phyloP scores from a whole-genome alignment of 2,797 vertebrate species.

The Podarcis siculus region DNA sequence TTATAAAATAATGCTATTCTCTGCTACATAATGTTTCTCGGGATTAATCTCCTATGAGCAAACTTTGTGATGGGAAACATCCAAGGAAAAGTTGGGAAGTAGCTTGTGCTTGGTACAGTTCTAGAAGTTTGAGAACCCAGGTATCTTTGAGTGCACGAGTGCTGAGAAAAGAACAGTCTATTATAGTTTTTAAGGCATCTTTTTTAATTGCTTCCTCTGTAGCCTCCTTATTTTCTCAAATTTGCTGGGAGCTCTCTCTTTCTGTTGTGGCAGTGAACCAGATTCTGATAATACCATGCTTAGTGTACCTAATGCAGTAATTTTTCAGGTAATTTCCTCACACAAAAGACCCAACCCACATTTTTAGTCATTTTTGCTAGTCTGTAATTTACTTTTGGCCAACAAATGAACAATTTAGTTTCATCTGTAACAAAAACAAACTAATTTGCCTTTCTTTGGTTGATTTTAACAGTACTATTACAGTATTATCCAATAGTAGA shows the following conservation, averaged over 20 bases:
- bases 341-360: slow-evolving; percentile 50
- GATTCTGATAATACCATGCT: slow-evolving; percentile 56
- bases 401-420: slow-evolving; percentile 62
- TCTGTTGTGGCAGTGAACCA: slow-evolving; percentile 54
- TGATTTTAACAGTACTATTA: slow-evolving; percentile 66
- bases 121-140: slow-evolving; percentile 36
- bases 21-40: background rate
- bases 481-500: slow-evolving; percentile 56
- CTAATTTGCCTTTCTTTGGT: slow-evolving; percentile 60
- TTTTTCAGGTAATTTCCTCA: slow-evolving; percentile 63
- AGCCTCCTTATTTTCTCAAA: slow-evolving; percentile 44
- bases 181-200: background rate
- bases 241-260: slow-evolving; percentile 64
- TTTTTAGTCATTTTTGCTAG: slow-evolving; percentile 30
- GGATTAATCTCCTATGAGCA: background rate
- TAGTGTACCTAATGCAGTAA: slow-evolving; percentile 43
- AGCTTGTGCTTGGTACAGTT: background rate
- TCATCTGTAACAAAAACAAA: slow-evolving; percentile 67
- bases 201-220: slow-evolving; percentile 35
- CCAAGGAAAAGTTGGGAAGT: slow-evolving; percentile 40
- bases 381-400: slow-evolving; percentile 60
- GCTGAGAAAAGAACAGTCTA: slow-evolving; percentile 8
- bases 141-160: slow-evolving; percentile 23
- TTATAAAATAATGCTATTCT: background rate
- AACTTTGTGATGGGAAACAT: background rate